Conservation (phyloP, 2,797 vertebrate genomes). For the Oreochromis grahami region DNA sequence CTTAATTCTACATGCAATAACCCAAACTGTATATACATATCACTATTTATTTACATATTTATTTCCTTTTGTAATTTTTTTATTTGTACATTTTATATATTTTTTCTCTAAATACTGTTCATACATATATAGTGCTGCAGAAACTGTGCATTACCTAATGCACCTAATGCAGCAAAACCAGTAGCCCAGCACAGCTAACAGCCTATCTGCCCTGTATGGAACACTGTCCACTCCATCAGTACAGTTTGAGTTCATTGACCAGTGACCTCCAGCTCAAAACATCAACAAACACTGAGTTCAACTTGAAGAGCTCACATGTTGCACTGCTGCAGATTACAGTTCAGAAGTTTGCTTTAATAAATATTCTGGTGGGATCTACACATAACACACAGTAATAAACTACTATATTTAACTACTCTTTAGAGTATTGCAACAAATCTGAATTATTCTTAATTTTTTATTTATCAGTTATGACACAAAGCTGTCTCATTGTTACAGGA, state of each 20-base stretch:
- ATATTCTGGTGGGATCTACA: not conserved
- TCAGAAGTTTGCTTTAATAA: not conserved
- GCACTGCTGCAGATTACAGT: not conserved
- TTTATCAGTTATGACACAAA: not conserved
- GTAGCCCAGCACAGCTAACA: not conserved
- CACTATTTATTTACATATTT: not conserved
- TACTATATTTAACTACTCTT: not conserved
- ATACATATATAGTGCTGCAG: not conserved
- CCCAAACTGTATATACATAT: not conserved
- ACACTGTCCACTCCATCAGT: not conserved
- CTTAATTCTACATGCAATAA: not conserved
- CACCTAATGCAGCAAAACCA: not conserved
- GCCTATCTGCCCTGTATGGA: not conserved
- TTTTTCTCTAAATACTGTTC: not conserved
- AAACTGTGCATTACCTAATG: not conserved
- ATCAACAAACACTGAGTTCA: not conserved
- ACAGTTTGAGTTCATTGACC: not conserved
- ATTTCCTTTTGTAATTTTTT: not conserved
- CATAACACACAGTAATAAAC: not conserved
- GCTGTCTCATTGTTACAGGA: not conserved
- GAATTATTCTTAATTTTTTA: not conserved
- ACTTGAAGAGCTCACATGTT: not conserved
- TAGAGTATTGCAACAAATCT: not conserved
- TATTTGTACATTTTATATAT: not conserved
- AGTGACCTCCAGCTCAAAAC: not conserved